Evolutionary conservation across 2,113 vertebrate species (phyloP), one percentile per base, ranked within the genome.

Genomic region (Saguinus imperator): DNA sequence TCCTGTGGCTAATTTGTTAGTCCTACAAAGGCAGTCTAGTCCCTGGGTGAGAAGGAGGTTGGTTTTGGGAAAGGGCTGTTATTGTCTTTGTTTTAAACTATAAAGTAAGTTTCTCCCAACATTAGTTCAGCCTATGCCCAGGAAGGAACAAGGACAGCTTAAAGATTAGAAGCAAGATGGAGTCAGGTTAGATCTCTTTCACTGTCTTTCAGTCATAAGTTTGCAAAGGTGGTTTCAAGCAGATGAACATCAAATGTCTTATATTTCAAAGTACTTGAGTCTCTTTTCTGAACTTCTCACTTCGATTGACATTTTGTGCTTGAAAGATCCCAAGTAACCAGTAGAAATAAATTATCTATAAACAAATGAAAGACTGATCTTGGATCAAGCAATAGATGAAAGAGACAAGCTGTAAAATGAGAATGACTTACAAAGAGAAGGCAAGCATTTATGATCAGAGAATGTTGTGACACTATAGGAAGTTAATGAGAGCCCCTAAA

Each of bases 331-430:
- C 50, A 91, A 90, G 80, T 50, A 76, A 21, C 8, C 6, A 84
- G 40, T 21, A 61, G 37, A 6, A 84, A 18, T 29, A 92, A 95
- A 94, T 89, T 80, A 73, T 79, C 43, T 82, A 43, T 77, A 40
- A 93, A 87, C 17, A 89, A 76, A 70, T 50, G 5, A 75, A 77
- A 75, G 21, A 61, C 12, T 82, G 29, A 66, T n/a, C 8, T n/a
- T 77, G 14, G 52, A 82, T 81, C 5, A 82, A 95, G 75, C 94
- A 90, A 75, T 1, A 94, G 50, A 94, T 75, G 48, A 94, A 96
- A 82, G 18, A 93, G 14, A 3, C 25, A 83, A 88, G 5, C 6
- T 95, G 3, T 55, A 70, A 86, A 86, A 57, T 20, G 25, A 37
- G 37, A 94, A 43, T 6, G 21, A 23, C 12, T 9, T 52, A 48